A percentile compares a stretch with the other conserved stretches of the same genome.
Conservation (phyloP, 92 coral and sea anemone species). For the Epizoanthus stellaris region DNA sequence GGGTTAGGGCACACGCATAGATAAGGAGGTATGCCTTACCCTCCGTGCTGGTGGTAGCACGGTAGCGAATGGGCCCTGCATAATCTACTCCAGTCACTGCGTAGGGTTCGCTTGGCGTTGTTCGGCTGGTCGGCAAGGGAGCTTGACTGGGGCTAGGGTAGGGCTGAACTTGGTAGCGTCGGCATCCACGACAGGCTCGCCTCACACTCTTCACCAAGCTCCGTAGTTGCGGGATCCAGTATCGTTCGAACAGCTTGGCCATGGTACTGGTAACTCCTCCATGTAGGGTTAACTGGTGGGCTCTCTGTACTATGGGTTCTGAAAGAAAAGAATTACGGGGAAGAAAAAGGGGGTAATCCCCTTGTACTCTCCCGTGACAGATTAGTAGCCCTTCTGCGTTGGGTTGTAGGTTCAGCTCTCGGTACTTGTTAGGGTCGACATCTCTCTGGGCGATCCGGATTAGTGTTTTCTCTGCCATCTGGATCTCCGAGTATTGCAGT, state of each 20-base stretch:
- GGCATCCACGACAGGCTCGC: not conserved
- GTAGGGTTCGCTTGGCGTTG: not conserved
- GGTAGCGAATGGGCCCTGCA: not conserved
- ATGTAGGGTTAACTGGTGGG: constrained; percentile 24
- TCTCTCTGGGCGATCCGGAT: constrained; percentile 5
- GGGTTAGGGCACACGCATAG: not conserved
- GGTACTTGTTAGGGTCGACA: not conserved
- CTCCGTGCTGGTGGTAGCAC: not conserved
- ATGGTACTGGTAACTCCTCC: constrained; percentile 26
- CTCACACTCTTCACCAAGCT: not conserved
- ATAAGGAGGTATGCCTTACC: constrained; percentile 20
- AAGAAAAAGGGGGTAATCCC: constrained; percentile 7
- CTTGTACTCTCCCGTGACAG: constrained; percentile 16
- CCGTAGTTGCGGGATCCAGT: constrained; percentile 34
- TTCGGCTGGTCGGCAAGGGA: not conserved
- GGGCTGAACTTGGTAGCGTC: not conserved
- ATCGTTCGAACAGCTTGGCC: constrained; percentile 14
- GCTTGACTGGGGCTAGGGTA: not conserved
- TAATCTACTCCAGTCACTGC: constrained; percentile 3
- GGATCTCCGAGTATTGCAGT: constrained; percentile 17
- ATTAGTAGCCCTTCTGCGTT: not conserved
- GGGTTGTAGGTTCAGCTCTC: not conserved
- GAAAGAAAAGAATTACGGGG: constrained; percentile 17
- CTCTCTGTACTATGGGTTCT: constrained; percentile 3
- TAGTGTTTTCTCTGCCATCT: constrained; percentile 2